Percentiles rank a stretch among this genome's conserved stretches.
Conservation (phyloP, 1,140 invertebrate genomes). For the Anastrepha obliqua region DNA sequence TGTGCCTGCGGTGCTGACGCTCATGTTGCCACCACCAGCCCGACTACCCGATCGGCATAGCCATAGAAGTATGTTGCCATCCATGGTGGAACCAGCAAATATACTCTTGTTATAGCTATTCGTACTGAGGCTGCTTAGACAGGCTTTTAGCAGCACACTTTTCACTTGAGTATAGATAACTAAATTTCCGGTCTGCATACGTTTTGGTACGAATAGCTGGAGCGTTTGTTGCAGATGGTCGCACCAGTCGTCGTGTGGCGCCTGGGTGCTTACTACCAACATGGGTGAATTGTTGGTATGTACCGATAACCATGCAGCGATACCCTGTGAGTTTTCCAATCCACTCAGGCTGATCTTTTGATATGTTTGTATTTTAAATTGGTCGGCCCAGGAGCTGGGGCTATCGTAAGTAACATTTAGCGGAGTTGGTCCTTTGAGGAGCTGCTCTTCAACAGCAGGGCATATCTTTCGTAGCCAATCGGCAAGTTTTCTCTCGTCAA, state of each 20-base stretch:
- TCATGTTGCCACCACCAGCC: slow-evolving; percentile 56
- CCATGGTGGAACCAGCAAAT: slow-evolving; percentile 70
- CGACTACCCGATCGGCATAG: slow-evolving; percentile 33
- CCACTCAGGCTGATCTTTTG: slow-evolving; percentile 62
- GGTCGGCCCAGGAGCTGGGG: slow-evolving; percentile 45
- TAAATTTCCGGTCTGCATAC: slow-evolving; percentile 64
- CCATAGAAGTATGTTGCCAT: slow-evolving; percentile 70
- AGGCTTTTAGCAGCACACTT: slow-evolving; percentile 64
- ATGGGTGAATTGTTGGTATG: slow-evolving; percentile 71
- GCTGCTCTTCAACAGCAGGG: slow-evolving; percentile 66
- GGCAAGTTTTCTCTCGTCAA: slow-evolving; percentile 67
- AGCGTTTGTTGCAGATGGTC: slow-evolving; percentile 69
- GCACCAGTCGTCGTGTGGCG: slow-evolving; percentile 71
- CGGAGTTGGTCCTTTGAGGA: slow-evolving; percentile 66
- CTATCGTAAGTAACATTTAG: slow-evolving; percentile 55
- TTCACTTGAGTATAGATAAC: slow-evolving; percentile 65
- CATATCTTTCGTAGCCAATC: slow-evolving; percentile 67
- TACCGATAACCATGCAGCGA: slow-evolving; percentile 69
- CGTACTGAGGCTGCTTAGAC: slow-evolving; percentile 64
- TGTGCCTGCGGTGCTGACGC: neutral
- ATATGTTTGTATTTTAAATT: slow-evolving; percentile 65
- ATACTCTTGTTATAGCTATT: slow-evolving; percentile 69
- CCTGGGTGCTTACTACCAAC: slow-evolving; percentile 65
- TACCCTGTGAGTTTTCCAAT: slow-evolving; percentile 65
- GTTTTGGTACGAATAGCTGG: slow-evolving; percentile 66